phyloP scores from a whole-genome alignment of 1,140 invertebrate genomes.

The Heliconius hewitsoni region DNA sequence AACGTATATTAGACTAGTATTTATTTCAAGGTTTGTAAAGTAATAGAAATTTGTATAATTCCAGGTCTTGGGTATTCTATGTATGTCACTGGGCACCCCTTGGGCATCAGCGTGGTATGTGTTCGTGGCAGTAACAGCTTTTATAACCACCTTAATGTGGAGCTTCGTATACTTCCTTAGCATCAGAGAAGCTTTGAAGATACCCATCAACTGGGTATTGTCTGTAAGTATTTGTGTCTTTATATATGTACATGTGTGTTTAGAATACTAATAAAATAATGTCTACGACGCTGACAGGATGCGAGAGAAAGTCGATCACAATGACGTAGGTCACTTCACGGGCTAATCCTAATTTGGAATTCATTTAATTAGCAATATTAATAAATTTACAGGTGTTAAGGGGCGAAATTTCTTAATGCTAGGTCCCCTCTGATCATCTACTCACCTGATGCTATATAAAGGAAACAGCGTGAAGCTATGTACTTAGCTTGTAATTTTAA shows the following conservation, averaged over 20 bases:
- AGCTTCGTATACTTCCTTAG: slow-evolving; percentile 89
- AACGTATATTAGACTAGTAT: not conserved
- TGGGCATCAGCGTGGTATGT: slow-evolving; percentile 88
- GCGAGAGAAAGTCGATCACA: slow-evolving; percentile 3
- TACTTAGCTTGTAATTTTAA: too few species aligned
- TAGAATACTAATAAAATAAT: slow-evolving; percentile 4
- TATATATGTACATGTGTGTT: not conserved
- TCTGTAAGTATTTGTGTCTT: slow-evolving; percentile 84
- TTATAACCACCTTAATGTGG: slow-evolving; percentile 92
- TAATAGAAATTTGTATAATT: slow-evolving; percentile 52
- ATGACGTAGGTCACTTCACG: not conserved
- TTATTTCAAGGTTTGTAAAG: not conserved
- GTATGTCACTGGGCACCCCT: slow-evolving; percentile 55
- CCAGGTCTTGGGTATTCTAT: slow-evolving; percentile 90
- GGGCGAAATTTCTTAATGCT: too few species aligned
- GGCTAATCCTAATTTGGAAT: not conserved
- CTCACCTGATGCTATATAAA: too few species aligned
- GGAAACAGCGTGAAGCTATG: too few species aligned
- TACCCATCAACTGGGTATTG: slow-evolving; percentile 92
- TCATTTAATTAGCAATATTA: not conserved
- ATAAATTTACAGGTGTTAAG: too few species aligned
- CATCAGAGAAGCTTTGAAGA: slow-evolving; percentile 87
- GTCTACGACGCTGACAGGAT: not conserved
- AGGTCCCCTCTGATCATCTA: too few species aligned
- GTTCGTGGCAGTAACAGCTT: slow-evolving; percentile 89